These are phyloP conservation scores for Synergus umbraculus DNA, from an alignment of 2,888 invertebrate genomes.

Conservation along the genomic window DNA sequence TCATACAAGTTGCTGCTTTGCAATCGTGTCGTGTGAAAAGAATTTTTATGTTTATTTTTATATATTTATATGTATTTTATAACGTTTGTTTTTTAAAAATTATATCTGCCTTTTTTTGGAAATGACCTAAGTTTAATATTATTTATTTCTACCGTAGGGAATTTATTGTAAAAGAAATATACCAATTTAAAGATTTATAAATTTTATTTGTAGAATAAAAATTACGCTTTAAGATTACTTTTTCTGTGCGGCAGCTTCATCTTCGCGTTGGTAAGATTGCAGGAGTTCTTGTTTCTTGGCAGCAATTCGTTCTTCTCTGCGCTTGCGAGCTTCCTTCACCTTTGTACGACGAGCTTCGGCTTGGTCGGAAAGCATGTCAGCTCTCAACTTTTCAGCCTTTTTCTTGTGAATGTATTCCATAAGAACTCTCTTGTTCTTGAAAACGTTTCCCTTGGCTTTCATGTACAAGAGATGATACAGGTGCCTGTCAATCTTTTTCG, in stretches of 20 bases:
- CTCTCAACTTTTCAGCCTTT: conserved; percentile 99
- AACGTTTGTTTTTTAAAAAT: too few species aligned
- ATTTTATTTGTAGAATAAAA: too few species aligned
- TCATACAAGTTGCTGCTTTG: too few species aligned
- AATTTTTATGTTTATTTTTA: too few species aligned
- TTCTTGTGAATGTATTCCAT: conserved; percentile 99
- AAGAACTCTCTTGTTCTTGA: conserved; percentile 99
- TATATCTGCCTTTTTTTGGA: too few species aligned
- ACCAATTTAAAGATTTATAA: too few species aligned
- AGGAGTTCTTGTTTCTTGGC: conserved; percentile 95
- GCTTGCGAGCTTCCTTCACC: conserved; percentile 97
- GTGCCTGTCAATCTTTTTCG: conserved; percentile 99
- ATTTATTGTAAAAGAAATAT: too few species aligned
- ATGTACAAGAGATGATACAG: conserved; percentile 99
- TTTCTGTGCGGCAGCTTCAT: conserved; percentile 88
- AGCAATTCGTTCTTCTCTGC: conserved; percentile 96
- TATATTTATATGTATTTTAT: too few species aligned
- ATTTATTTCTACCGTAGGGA: too few species aligned
- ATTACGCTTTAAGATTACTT: conserved; percentile 62
- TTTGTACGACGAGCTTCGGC: conserved; percentile 98
- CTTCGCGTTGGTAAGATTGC: conserved; percentile 92
- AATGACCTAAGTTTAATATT: too few species aligned
- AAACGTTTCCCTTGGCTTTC: conserved; percentile 99
- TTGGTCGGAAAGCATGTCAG: conserved; percentile 98
- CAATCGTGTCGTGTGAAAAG: too few species aligned